Evolutionary conservation across 1,140 invertebrate genomes (phyloP).

Genomic region (Solenopsis fugax): DNA sequence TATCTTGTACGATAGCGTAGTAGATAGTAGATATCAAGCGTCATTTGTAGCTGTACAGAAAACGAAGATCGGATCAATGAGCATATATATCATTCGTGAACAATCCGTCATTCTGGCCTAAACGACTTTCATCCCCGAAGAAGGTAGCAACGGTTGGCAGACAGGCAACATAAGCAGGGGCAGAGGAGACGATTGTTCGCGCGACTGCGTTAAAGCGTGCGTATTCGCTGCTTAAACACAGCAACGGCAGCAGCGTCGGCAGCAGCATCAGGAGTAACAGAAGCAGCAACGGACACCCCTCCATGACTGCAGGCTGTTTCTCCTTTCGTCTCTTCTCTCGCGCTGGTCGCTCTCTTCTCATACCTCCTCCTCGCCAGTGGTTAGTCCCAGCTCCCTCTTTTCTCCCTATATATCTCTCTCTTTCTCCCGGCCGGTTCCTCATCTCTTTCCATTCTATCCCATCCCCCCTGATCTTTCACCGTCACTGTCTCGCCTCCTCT

Average conservation of each 20-base stretch:
- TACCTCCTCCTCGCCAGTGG: constrained; percentile 65
- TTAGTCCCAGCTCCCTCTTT: constrained; percentile 68
- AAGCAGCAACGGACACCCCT: constrained; percentile 75
- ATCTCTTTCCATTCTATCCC: constrained; percentile 41
- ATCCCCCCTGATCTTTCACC: constrained; percentile 56
- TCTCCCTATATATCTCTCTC: constrained; percentile 51
- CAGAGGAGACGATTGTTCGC: constrained; percentile 66
- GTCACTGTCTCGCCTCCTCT: constrained; percentile 68
- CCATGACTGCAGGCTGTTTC: constrained; percentile 67
- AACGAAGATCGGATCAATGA: constrained; percentile 24
- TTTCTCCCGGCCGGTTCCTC: constrained; percentile 5
- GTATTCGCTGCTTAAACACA: constrained; percentile 71
- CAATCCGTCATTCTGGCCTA: constrained; percentile 46
- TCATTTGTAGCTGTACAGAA: neutral
- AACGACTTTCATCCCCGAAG: constrained; percentile 68
- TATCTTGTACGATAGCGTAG: neutral
- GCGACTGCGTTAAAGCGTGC: constrained; percentile 74
- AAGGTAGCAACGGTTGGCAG: constrained; percentile 49
- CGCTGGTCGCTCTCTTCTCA: constrained; percentile 69
- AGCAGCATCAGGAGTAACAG: constrained; percentile 65
- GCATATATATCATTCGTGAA: constrained; percentile 19
- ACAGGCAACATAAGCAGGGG: neutral
- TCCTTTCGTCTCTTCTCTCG: constrained; percentile 75
- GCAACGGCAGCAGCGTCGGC: constrained; percentile 70
- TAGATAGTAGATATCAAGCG: neutral